These are phyloP conservation scores for Mus spicilegus DNA, from an alignment of 2,113 vertebrate species.

Conservation along the genomic window DNA sequence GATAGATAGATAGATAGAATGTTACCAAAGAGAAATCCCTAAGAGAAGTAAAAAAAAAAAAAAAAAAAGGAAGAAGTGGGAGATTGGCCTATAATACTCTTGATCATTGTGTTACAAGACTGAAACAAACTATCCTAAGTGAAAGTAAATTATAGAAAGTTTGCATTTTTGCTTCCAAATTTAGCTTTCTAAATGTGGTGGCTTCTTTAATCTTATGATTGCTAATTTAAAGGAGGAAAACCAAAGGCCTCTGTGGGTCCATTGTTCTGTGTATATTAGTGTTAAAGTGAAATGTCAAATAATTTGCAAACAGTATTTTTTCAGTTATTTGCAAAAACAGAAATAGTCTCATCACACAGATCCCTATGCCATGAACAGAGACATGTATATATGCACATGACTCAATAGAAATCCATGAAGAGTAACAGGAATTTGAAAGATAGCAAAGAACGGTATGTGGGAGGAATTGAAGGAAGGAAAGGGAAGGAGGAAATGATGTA, in stretches of 20 bases:
- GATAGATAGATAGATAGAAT: too few relatives aligned
- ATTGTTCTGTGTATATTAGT: neutral
- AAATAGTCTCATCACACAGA: neutral
- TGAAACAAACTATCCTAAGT: neutral
- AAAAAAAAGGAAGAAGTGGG: neutral
- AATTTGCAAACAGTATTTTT: neutral
- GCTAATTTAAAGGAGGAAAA: neutral
- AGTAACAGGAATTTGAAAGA: neutral
- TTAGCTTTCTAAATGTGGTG: neutral
- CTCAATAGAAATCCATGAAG: neutral
- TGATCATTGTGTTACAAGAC: neutral
- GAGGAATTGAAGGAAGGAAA: neutral
- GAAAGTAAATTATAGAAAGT: neutral
- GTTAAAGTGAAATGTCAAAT: neutral
- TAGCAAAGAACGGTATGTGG: neutral
- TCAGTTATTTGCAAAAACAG: neutral
- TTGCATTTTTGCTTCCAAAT: neutral
- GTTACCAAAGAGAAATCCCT: neutral
- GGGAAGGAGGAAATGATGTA: neutral
- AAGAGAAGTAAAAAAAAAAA: neutral
- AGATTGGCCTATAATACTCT: neutral
- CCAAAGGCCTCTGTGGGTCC: neutral
- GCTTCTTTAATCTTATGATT: neutral
- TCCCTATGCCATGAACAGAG: neutral
- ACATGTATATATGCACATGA: neutral